Evolutionary conservation across 2,888 invertebrate species (phyloP).

Genomic region (Carabus problematicus): DNA sequence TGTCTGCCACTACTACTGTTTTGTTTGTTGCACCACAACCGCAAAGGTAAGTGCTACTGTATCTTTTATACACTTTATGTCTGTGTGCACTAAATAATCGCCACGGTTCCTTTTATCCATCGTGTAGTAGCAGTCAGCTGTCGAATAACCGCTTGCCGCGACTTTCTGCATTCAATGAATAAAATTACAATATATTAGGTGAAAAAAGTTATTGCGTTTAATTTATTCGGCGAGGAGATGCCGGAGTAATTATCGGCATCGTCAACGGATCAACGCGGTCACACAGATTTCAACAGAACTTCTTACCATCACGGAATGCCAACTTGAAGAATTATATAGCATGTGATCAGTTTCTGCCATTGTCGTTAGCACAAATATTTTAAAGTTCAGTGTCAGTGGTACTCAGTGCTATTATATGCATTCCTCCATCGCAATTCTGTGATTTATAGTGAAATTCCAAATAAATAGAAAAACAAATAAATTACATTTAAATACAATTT

Average conservation of each 20-base stretch:
- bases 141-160: conserved; percentile 17
- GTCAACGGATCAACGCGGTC: conserved; percentile 24
- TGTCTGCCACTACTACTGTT: not conserved
- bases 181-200: conserved; percentile 42
- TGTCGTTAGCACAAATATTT: no score
- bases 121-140: conserved; percentile 10
- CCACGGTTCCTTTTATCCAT: no score
- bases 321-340: no score
- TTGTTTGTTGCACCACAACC: not conserved
- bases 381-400: no score
- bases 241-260: conserved; percentile 36
- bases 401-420: no score
- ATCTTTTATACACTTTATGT: not conserved
- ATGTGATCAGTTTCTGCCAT: no score
- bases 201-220: conserved; percentile 41
- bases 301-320: no score
- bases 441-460: no score
- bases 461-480: no score
- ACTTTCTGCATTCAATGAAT: conserved; percentile 42
- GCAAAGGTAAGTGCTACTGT: not conserved
- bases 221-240: conserved; percentile 33
- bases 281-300: no score
- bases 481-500: no score
- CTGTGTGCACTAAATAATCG: not conserved
- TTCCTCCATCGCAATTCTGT: no score